phyloP scores from a whole-genome alignment of 2,888 invertebrate species.

The Heliconius cydno region DNA sequence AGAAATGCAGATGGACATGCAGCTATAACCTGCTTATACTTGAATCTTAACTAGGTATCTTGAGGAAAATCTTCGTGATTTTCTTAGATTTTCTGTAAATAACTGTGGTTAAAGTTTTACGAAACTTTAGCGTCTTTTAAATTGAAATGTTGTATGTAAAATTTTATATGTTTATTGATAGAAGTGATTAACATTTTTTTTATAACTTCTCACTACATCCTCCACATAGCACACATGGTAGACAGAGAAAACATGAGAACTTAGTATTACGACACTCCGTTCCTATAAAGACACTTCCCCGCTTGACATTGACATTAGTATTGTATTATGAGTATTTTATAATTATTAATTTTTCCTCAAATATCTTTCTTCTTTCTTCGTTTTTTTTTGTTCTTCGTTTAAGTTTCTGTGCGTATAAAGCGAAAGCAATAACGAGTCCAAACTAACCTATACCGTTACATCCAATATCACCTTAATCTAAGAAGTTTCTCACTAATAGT shows the following conservation, averaged over 20 bases:
- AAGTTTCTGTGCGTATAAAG: not conserved
- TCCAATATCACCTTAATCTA: conserved; percentile 13
- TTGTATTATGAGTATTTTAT: not conserved
- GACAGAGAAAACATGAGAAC: too few species aligned
- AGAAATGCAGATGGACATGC: conserved; percentile 79
- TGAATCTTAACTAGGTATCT: conserved; percentile 45
- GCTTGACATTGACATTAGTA: not conserved
- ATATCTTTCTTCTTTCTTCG: not conserved
- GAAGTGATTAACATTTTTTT: not conserved
- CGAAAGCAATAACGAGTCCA: not conserved
- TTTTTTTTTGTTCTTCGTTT: not conserved
- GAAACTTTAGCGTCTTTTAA: not conserved
- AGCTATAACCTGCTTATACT: conserved; percentile 52
- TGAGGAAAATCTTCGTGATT: not conserved
- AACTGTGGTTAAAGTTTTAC: not conserved
- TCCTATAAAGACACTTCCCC: too few species aligned
- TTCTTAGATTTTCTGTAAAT: not conserved
- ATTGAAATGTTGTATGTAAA: not conserved
- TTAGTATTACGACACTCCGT: too few species aligned
- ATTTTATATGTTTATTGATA: not conserved
- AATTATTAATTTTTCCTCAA: not conserved
- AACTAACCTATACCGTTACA: not conserved
- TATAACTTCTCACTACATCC: too few species aligned
- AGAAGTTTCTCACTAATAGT: conserved; percentile 29
- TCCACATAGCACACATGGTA: too few species aligned